A percentile compares a stretch with the other conserved stretches of the same genome.
Conservation (phyloP, 2,797 vertebrate genomes). For the Dicrostonyx torquatus region DNA sequence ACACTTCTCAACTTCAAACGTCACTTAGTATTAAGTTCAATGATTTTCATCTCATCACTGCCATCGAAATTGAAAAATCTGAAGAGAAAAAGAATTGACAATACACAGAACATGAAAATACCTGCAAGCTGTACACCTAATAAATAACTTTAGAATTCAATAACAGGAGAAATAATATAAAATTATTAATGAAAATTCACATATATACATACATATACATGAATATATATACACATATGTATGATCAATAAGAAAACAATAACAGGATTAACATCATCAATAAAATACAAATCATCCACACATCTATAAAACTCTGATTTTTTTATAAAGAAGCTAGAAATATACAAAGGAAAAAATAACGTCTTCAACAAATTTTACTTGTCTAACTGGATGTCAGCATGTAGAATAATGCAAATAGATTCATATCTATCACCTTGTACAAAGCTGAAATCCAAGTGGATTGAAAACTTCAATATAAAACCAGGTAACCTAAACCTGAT, state of each 20-base stretch:
- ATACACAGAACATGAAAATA: background rate
- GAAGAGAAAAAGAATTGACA: conserved; percentile 1
- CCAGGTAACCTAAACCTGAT: background rate
- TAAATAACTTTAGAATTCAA: conserved; percentile 39
- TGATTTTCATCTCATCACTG: background rate
- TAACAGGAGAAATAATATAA: conserved; percentile 28
- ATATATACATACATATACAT: background rate
- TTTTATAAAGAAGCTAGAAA: background rate
- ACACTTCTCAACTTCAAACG: conserved; percentile 42
- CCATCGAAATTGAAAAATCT: background rate
- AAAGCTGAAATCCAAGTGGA: background rate
- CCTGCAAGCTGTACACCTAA: background rate
- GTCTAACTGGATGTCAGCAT: background rate
- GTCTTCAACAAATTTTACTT: background rate
- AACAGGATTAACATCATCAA: background rate
- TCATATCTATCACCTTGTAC: background rate
- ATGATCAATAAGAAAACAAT: conserved; percentile 31
- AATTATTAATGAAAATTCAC: background rate
- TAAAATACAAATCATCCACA: conserved; percentile 16
- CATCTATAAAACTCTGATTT: background rate
- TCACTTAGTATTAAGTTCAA: background rate
- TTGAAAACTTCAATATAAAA: background rate
- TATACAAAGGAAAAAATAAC: background rate
- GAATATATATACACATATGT: background rate
- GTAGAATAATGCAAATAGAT: background rate